Evolutionary conservation across 1,140 invertebrate genomes (phyloP), one percentile per base, ranked within the genome.

Genomic region (Odontomachus brunneus): DNA sequence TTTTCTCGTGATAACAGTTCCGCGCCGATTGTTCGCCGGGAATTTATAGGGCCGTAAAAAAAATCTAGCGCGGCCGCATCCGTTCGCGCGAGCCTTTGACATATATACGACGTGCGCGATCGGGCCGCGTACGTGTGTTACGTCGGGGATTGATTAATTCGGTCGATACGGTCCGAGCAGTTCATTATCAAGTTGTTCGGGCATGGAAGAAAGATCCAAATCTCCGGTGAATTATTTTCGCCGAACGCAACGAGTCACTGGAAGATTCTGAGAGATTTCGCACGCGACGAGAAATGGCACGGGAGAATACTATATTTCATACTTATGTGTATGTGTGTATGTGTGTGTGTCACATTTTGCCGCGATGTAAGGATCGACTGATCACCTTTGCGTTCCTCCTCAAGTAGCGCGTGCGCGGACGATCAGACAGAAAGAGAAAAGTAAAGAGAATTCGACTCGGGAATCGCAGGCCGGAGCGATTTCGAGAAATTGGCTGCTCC

Each of bases 31-130:
- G 44, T 60, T 9, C 33, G 11, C 4, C 14, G 22, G 9, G 3
- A 87, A 87, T 87, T 87, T 83, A 78, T 78, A 24, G 17, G 9
- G 15, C 14, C 33, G 51, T 65, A 73, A 83, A 87, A 82, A n/a
- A 83, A 73, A 86, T 66, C 72, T 78, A 63, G n/a, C 63, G 83
- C 60, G 29, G 17, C 22, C n/a, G 11, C 48, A 53, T 44, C 24
- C 71, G 57, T 48, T 59, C 19, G 78, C 75, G 73, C 75, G 63
- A 71, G 66, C 12, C 57, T 57, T 26, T 44, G 53, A 80, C 69
- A 44, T 57, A 78, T 7, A 14, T 44, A 44, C 9, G 9, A 22
- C 59, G 38, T 14, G 19, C 29, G 1, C 2, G 51, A 69, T 69
- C 17, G 22, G 51, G 29, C 29, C 44, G 29, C 15, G 15, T 29